Base-by-base conservation (phyloP, 2,888 invertebrate genomes). In the Onthophagus sagittarius region DNA sequence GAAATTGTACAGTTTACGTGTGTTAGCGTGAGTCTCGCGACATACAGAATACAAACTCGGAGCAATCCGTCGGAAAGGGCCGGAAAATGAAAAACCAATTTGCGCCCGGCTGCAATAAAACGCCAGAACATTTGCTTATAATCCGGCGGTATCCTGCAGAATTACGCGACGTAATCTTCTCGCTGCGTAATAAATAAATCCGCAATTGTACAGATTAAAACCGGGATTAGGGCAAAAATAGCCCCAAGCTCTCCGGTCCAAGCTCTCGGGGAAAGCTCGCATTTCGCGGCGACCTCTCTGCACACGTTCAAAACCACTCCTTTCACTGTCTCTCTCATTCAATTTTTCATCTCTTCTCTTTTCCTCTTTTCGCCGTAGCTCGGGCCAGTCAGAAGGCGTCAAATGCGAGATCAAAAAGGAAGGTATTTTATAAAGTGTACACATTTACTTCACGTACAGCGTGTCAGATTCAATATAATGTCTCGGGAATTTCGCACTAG, bases 191-290 rank as follows among this genome's bases (percentile, higher is more conserved):
- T 73, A 75, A 75, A 77, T 78, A 78, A 77, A 77, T 77, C 77
- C 76, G 73, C 77, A 76, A 76, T 76, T 76, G 74, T 73, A 75
- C 74, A 78, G 77, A 78, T 78, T 78, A 78, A 78, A 78, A 75
- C 72, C 71, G 75, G 76, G 76, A 75, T 75, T 75, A 75, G 70
- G 70, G 39, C 65, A 63, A 71, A 71, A 69, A 71, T 71, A 69
- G 53, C 69, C 70, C 5, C 15, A 31, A 32, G 67, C 67, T 67
- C 67, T 23, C 67, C n/a, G 23, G 32, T 67, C 67, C 23, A 31
- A 23, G 67, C 67, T 32, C 31, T 31, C 67, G 67, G 31, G 39
- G 11, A 53, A 64, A 53, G 62, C 67, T 69, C 14, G 39, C 39
- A 15, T 62, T 70, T 67, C n/a, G 11, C 67, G 32, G 6, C 15